phyloP scores from a whole-genome alignment of 1,140 invertebrate species.

The Zaprionus tsacasi region DNA sequence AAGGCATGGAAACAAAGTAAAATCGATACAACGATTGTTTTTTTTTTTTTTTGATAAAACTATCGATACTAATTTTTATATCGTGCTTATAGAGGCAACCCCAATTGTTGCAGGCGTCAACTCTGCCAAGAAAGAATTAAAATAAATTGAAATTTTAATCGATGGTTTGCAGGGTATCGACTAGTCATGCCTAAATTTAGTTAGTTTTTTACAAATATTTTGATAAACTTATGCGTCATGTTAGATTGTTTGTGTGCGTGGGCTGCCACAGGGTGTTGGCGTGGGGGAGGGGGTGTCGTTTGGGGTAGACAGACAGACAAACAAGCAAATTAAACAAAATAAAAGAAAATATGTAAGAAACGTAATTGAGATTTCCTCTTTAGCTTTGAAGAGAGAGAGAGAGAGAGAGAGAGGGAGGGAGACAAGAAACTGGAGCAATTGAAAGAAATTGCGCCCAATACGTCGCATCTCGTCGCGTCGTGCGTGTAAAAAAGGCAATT shows the following conservation, averaged over 20 bases:
- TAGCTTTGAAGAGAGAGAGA: constrained; percentile 26
- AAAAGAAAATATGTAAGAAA: constrained; percentile 54
- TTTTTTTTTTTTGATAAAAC: too few relatives aligned
- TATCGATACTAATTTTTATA: too few relatives aligned
- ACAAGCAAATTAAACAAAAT: constrained; percentile 61
- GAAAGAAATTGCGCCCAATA: constrained; percentile 68
- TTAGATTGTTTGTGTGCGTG: not conserved
- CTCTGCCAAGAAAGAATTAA: too few relatives aligned
- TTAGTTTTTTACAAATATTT: constrained; percentile 8
- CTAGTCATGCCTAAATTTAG: constrained; percentile 7
- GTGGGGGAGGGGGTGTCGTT: not conserved
- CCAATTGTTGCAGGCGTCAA: too few relatives aligned
- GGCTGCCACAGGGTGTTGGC: not conserved
- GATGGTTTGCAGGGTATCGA: not conserved
- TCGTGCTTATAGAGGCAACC: too few relatives aligned
- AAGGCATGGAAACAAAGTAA: too few relatives aligned
- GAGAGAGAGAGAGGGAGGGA: not conserved
- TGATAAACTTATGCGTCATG: constrained; percentile 53
- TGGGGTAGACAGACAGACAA: constrained; percentile 24
- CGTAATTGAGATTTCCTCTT: constrained; percentile 79
- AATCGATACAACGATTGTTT: too few relatives aligned
- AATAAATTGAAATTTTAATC: too few relatives aligned
- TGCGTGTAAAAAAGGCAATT: constrained; percentile 35
- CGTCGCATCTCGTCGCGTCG: constrained; percentile 8
- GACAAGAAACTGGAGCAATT: constrained; percentile 67